Evolutionary conservation across 2,797 vertebrate species (phyloP).

Genomic region (Liasis olivaceus): DNA sequence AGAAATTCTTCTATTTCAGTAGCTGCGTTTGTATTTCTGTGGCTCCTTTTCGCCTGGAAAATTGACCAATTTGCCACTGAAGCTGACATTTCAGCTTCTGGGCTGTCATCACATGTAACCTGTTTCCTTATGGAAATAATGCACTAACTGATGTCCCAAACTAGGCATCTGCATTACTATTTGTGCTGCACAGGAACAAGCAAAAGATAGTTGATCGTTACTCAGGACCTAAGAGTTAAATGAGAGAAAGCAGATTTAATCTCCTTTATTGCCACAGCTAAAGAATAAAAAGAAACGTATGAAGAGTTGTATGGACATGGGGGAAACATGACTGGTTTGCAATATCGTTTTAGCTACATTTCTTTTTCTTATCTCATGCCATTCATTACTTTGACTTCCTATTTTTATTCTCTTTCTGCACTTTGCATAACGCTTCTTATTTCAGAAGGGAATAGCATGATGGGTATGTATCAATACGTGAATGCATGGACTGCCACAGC

Average conservation of each 20-base stretch:
- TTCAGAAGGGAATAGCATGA: background rate
- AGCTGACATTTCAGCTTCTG: slow-evolving; percentile 59
- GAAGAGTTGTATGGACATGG: background rate
- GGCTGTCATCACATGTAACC: slow-evolving; percentile 61
- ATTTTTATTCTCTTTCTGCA: background rate
- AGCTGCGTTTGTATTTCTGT: slow-evolving; percentile 34
- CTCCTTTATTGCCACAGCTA: slow-evolving; percentile 44
- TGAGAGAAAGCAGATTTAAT: slow-evolving; percentile 67
- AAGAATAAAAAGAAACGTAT: background rate
- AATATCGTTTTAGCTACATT: background rate
- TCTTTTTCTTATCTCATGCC: background rate
- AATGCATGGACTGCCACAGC: slow-evolving; percentile 28
- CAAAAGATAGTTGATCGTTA: slow-evolving; percentile 57
- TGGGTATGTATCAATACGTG: background rate
- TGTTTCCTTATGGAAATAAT: slow-evolving; percentile 55
- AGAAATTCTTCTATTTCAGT: slow-evolving; percentile 37
- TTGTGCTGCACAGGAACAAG: slow-evolving; percentile 59
- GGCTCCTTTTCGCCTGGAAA: slow-evolving; percentile 42
- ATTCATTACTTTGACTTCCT: background rate
- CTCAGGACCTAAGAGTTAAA: slow-evolving; percentile 56
- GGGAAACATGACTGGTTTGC: background rate
- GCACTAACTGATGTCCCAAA: slow-evolving; percentile 67
- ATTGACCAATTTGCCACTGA: slow-evolving; percentile 57
- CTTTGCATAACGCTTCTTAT: background rate
- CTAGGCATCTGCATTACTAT: slow-evolving; percentile 69